A percentile compares a stretch with the other conserved stretches of the same genome.
Conservation (phyloP, 2,797 vertebrate genomes). For the Lithobates pipiens region DNA sequence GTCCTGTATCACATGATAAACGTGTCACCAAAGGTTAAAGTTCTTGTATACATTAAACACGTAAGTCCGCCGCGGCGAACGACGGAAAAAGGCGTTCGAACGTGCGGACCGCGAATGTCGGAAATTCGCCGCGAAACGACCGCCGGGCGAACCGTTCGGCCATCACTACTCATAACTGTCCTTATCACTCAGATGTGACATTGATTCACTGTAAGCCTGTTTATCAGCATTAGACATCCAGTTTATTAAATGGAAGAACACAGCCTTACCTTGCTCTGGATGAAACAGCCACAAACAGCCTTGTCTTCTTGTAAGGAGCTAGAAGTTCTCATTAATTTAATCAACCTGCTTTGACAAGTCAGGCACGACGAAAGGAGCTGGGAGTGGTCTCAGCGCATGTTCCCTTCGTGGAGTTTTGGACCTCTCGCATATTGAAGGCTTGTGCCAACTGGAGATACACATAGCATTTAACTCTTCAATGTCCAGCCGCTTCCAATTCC, state of each 20-base stretch:
- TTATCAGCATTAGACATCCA: conserved; percentile 4
- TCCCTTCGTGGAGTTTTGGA: conserved; percentile 17
- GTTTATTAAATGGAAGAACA: background rate
- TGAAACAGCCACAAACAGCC: conserved; percentile 12
- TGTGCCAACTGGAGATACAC: conserved; percentile 47
- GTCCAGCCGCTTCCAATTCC: background rate
- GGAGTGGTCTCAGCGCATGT: conserved; percentile 2
- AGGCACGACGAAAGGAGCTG: conserved; percentile 2
- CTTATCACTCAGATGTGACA: conserved; percentile 5
- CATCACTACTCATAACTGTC: background rate
- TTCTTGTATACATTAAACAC: too few species aligned
- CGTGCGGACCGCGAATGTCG: too few species aligned
- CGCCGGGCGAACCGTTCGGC: too few species aligned
- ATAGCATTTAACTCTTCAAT: conserved; percentile 19
- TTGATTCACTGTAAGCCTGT: conserved; percentile 10
- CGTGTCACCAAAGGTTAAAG: too few species aligned
- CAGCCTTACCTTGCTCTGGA: conserved; percentile 44
- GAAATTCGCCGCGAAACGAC: too few species aligned
- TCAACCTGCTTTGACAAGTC: conserved; percentile 34
- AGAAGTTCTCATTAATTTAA: conserved; percentile 35
- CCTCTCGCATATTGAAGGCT: conserved; percentile 47
- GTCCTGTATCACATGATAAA: too few species aligned
- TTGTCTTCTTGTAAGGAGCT: conserved; percentile 4
- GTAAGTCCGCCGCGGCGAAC: too few species aligned
- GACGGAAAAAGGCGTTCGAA: too few species aligned